Evolutionary conservation across 1,140 invertebrate genomes (phyloP).

Genomic region (Periplaneta americana): DNA sequence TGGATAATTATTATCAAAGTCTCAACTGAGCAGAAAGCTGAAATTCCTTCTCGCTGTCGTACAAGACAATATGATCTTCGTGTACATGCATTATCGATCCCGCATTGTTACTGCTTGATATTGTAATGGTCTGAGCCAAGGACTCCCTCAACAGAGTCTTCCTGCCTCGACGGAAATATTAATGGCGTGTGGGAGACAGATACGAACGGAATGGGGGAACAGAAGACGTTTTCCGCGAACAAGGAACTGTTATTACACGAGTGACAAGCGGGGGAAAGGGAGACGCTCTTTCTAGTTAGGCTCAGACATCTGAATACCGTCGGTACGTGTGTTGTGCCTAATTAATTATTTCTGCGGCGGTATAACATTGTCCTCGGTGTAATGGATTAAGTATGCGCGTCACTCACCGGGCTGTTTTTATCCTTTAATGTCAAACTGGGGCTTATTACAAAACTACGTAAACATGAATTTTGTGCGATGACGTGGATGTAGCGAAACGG

Average conservation of each 20-base stretch:
- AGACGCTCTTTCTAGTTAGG: not conserved
- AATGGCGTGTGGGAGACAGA: not conserved
- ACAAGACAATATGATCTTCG: too few relatives aligned
- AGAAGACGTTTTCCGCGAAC: not conserved
- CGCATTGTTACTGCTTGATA: not conserved
- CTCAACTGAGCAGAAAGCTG: too few relatives aligned
- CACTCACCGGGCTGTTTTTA: too few relatives aligned
- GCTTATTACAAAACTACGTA: too few relatives aligned
- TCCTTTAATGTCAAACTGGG: too few relatives aligned
- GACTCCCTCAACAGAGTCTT: not conserved
- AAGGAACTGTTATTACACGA: not conserved
- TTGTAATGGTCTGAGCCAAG: not conserved
- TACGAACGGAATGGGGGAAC: not conserved
- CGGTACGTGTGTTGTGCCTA: not conserved
- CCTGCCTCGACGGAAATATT: not conserved
- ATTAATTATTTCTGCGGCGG: not conserved
- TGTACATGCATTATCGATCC: too few relatives aligned
- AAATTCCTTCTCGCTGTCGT: too few relatives aligned
- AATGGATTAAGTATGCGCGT: not conserved
- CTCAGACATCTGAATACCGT: not conserved
- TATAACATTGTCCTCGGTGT: not conserved
- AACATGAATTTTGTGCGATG: too few relatives aligned
- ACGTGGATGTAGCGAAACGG: too few relatives aligned
- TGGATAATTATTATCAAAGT: too few relatives aligned
- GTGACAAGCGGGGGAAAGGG: not conserved